These are phyloP conservation scores for Anthopleura xanthogrammica DNA, from an alignment of 92 coral and sea anemone genomes.

Conservation along the genomic window DNA sequence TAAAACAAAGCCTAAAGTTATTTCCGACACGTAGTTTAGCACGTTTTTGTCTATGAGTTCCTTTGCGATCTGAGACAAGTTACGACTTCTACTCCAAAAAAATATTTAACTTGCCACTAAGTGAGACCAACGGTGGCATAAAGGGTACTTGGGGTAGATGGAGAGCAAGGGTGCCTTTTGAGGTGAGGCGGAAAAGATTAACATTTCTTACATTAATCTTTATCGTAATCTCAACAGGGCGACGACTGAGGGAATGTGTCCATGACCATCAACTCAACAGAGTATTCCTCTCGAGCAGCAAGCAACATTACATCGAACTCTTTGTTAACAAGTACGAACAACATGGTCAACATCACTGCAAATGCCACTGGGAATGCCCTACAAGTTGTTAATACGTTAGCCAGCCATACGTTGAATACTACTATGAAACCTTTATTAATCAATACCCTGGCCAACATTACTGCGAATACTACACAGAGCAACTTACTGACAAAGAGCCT, in stretches of 20 bases:
- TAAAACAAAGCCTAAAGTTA: neutral
- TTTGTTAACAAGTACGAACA: neutral
- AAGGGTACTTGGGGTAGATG: neutral
- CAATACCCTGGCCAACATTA: neutral
- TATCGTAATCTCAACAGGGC: constrained; percentile 10
- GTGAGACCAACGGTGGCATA: neutral
- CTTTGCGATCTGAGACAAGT: neutral
- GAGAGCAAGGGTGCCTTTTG: neutral
- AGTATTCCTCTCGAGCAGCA: neutral
- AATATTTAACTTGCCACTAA: neutral
- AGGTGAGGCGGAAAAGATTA: neutral
- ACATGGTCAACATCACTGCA: neutral
- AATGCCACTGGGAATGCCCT: neutral
- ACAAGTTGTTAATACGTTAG: neutral
- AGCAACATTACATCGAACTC: neutral
- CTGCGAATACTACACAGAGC: neutral
- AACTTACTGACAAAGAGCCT: neutral
- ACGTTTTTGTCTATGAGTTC: neutral
- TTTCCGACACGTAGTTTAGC: neutral
- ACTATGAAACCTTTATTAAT: neutral
- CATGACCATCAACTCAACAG: neutral
- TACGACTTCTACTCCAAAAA: neutral
- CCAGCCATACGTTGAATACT: neutral
- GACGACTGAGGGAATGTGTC: constrained; percentile 1
- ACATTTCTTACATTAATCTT: neutral